A percentile compares a stretch with the other conserved stretches of the same genome.
Conservation (phyloP, 2,888 invertebrate species). For the Epinotia ramella region DNA sequence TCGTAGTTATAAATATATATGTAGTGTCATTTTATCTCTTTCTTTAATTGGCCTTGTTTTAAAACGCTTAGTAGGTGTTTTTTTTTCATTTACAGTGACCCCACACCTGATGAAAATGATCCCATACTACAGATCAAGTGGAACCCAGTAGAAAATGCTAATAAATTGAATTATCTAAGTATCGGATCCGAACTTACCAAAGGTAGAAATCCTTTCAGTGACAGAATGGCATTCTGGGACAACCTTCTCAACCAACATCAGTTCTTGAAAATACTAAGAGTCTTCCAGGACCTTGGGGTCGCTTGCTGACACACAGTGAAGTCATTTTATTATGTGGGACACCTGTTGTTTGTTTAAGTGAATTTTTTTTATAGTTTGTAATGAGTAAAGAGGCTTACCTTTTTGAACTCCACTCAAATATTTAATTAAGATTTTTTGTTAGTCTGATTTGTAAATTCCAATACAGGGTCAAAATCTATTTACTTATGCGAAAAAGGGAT, state of each 20-base stretch:
- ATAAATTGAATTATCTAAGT: slow-evolving; percentile 73
- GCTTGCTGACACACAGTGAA: slow-evolving; percentile 50
- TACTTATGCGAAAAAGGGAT: background rate
- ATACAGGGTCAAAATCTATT: background rate
- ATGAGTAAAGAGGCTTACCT: background rate
- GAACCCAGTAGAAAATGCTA: slow-evolving; percentile 72
- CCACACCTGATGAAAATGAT: slow-evolving; percentile 74
- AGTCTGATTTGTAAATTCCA: background rate
- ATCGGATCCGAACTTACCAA: slow-evolving; percentile 76
- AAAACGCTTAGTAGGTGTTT: no score
- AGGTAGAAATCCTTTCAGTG: slow-evolving; percentile 75
- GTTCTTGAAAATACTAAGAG: slow-evolving; percentile 65
- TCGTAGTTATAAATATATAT: no score
- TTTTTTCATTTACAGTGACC: slow-evolving; percentile 66
- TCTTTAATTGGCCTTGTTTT: no score
- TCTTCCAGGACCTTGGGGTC: slow-evolving; percentile 73
- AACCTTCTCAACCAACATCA: slow-evolving; percentile 68
- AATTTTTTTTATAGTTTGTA: background rate
- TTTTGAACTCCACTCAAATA: background rate
- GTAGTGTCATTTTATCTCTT: no score
- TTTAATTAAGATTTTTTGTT: background rate
- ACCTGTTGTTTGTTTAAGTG: background rate
- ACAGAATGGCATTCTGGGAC: slow-evolving; percentile 80
- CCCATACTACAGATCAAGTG: slow-evolving; percentile 73
- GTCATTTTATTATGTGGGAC: background rate